phyloP scores from a whole-genome alignment of 2,113 vertebrate genomes.

The Smithornis capensis region DNA sequence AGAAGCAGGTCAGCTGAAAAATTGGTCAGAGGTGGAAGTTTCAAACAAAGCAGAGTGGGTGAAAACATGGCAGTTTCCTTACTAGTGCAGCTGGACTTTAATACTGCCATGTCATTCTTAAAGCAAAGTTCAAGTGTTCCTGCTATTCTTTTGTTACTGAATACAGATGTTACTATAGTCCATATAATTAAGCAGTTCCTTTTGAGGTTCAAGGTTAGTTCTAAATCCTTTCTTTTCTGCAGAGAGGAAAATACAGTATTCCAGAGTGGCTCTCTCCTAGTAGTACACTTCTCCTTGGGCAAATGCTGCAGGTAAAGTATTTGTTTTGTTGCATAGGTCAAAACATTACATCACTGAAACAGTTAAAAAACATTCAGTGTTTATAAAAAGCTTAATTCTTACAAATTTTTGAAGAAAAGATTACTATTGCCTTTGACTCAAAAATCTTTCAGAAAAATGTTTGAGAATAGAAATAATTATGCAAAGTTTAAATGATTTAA shows the following conservation, averaged over 20 bases:
- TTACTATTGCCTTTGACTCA: background rate
- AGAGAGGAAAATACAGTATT: conserved; percentile 88
- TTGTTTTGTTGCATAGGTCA: background rate
- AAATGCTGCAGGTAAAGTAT: conserved; percentile 91
- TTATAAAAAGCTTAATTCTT: background rate
- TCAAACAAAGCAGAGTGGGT: background rate
- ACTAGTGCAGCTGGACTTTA: background rate
- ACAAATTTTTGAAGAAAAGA: rapidly evolving
- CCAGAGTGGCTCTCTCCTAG: conserved; percentile 89
- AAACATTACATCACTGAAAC: background rate
- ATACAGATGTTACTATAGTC: background rate
- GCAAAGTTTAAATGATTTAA: background rate
- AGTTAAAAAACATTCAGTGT: background rate
- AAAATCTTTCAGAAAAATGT: background rate
- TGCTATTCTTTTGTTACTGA: background rate
- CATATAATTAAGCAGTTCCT: background rate
- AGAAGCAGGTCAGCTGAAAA: background rate
- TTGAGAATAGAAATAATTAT: background rate
- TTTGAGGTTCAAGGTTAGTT: background rate
- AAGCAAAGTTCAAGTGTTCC: background rate
- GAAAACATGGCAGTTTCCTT: background rate
- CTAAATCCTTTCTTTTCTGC: background rate
- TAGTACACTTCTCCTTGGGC: conserved; percentile 85
- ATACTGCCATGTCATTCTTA: background rate
- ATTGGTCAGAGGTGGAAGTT: background rate